A percentile compares a stretch with the other conserved stretches of the same genome.
These are phyloP conservation scores for Heptranchias perlo DNA, from an alignment of 2,113 vertebrate genomes.

Conservation along the genomic window DNA sequence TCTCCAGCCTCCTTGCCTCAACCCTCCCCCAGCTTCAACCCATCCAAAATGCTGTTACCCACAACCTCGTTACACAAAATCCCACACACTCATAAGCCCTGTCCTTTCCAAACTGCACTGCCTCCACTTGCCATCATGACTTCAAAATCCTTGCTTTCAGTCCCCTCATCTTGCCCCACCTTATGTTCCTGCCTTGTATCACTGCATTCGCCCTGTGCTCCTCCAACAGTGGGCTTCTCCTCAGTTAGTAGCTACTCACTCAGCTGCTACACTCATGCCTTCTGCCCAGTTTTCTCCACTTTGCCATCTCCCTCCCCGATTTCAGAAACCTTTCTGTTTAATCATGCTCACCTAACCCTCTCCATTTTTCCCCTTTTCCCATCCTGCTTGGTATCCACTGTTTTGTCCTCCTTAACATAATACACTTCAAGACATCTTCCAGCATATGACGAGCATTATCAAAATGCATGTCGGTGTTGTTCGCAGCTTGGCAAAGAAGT, in stretches of 20 bases:
- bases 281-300: background rate
- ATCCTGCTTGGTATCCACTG: background rate
- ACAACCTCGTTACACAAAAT: background rate
- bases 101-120: background rate
- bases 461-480: background rate
- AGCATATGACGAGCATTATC: background rate
- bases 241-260: background rate
- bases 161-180: background rate
- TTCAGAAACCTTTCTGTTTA: background rate
- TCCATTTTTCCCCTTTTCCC: background rate
- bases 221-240: background rate
- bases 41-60: background rate
- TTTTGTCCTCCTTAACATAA: background rate
- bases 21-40: background rate
- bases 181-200: background rate
- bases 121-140: background rate
- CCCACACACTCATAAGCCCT: background rate
- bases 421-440: background rate
- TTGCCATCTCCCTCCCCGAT: background rate
- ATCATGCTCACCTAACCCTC: no score
- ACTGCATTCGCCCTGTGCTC: background rate
- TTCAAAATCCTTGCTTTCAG: background rate
- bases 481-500: conserved; percentile 60
- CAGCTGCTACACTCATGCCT: background rate
- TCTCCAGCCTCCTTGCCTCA: background rate